These are phyloP conservation scores for Regulus satrapa DNA, from an alignment of 2,113 vertebrate genomes.

Conservation along the genomic window DNA sequence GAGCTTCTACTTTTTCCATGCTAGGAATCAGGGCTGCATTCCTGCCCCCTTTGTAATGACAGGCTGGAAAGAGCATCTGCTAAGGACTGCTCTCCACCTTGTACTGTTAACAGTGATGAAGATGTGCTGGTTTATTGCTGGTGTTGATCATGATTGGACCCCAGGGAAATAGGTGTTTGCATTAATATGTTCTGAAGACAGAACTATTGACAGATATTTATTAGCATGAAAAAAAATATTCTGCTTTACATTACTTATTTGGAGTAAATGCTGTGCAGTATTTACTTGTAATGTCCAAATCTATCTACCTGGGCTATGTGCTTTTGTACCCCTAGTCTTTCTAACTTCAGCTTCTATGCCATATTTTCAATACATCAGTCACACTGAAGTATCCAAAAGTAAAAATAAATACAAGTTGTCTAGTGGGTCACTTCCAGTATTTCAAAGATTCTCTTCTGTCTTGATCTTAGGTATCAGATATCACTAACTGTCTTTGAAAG, in stretches of 20 bases:
- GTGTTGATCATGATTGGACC: not conserved
- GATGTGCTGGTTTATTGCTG: not conserved
- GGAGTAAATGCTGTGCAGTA: not conserved
- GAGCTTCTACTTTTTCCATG: not conserved
- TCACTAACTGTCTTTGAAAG: slow-evolving; percentile 18
- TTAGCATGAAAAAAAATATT: not conserved
- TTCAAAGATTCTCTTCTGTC: slow-evolving; percentile 11
- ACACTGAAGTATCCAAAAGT: not conserved
- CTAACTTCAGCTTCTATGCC: not conserved
- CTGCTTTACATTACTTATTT: not conserved
- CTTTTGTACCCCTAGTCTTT: not conserved
- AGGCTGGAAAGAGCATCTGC: not conserved
- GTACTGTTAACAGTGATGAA: not conserved
- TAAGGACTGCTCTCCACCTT: not conserved
- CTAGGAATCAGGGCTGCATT: not conserved
- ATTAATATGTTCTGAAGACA: not conserved
- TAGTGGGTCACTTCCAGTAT: not conserved
- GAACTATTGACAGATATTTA: not conserved
- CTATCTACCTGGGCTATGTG: not conserved
- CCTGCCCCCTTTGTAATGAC: not conserved
- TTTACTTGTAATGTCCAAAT: not conserved
- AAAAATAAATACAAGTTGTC: not conserved
- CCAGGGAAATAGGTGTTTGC: not conserved
- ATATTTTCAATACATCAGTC: not conserved
- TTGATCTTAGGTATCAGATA: slow-evolving; percentile 16